Base-by-base conservation (phyloP, 2,113 vertebrate species). In the Chloroceryle aenea region DNA sequence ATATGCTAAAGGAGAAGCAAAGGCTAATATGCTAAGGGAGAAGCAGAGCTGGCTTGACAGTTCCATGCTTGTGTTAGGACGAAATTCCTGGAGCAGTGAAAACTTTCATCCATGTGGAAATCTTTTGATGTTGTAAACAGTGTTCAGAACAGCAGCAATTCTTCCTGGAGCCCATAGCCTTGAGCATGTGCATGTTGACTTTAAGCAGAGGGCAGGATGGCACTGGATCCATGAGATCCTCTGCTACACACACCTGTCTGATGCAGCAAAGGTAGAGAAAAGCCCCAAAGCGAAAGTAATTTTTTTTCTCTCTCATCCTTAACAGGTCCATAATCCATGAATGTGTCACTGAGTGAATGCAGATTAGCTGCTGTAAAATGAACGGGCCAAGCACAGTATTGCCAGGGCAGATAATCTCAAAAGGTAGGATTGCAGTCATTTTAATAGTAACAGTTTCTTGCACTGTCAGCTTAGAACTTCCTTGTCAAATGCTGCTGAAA, bases 401-500 rank as follows among this genome's bases (percentile, higher is more conserved):
- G 25, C 75, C 29, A 82, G 43, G 58, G 11, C 29, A 15, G 52
- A 19, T 0, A 80, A 19, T 36, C 48, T 81, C 62, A 75, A 84
- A 78, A 89, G 32, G 23, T 6, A 62, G 42, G 64, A 77, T 52
- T 9, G 2, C 53, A 69, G 59, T 55, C 19, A 75, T 64, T 64
- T 78, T 68, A 47, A 52, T 29, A 63, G 43, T 43, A 87, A 62
- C 25, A 30, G 66, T 68, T 91, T 81, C 29, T 62, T 81, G 22
- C 69, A 59, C 26, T 67, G 61, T 43, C 56, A 78, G 27, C 53
- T 67, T 71, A 72, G 52, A 80, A 81, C 32, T 84, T 74, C 9
- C 8, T 86, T 83, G 74, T 90, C 61, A 56, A 75, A 56, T 59
- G 75, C 77, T 90, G 69, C n/a, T 95, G 86, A 77, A 86, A 95